Evolutionary conservation across 2,888 invertebrate species (phyloP).

Genomic region (Theretra japonica): DNA sequence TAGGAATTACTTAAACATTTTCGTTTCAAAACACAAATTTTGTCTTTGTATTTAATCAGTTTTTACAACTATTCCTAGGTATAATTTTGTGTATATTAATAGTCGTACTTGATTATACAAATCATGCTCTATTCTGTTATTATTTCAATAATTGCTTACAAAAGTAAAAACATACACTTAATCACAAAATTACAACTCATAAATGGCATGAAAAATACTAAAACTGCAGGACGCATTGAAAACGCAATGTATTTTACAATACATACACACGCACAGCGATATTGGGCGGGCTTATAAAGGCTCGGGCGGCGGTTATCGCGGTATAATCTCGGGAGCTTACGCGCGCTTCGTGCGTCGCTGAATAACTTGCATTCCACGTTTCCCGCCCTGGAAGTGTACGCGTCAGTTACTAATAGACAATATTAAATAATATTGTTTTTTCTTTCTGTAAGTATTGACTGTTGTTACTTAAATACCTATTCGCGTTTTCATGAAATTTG

Average conservation of each 20-base stretch:
- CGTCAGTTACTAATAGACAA: no score
- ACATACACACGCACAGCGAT: constrained; percentile 35
- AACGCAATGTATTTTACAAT: constrained; percentile 7
- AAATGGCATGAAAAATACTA: not conserved
- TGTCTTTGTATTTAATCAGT: no score
- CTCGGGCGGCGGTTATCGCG: constrained; percentile 56
- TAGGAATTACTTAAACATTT: no score
- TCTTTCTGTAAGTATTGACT: not conserved
- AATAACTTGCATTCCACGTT: not conserved
- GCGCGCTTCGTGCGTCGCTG: constrained; percentile 47
- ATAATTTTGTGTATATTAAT: no score
- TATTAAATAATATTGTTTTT: not conserved
- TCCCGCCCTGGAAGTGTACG: constrained; percentile 4
- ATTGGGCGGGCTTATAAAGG: constrained; percentile 67
- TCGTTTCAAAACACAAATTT: no score
- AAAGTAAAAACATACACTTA: no score
- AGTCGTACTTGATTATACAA: no score
- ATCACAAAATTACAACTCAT: not conserved
- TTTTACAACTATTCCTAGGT: no score
- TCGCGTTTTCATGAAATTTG: no score
- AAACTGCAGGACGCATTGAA: constrained; percentile 14
- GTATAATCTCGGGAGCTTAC: constrained; percentile 62
- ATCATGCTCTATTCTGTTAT: no score
- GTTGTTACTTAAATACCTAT: no score
- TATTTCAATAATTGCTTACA: no score